Evolutionary conservation across 2,797 vertebrate species (phyloP), one percentile per base, ranked within the genome.

Genomic region (Molossus alvarezi): DNA sequence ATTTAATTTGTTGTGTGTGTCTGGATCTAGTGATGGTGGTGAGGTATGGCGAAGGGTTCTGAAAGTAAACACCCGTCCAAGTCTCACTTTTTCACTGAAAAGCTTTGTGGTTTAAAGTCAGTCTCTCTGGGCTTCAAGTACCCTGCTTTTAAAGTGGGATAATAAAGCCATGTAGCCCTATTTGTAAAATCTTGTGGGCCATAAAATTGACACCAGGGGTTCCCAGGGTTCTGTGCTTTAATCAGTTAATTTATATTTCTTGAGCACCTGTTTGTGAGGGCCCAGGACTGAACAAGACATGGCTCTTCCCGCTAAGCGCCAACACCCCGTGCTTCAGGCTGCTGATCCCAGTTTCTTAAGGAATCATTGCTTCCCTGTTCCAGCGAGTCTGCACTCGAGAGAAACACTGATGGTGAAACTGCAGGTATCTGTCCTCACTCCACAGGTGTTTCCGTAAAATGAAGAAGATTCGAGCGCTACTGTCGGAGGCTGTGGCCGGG

Each of bases 391-490:
- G 29, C 4, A 13, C 8, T 72, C 53, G 72, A 55, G 62, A 64
- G 65, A 84, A 75, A 72, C 37, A 20, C 0, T 18, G 12, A 55
- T 5, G 55, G 18, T n/a, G 33, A 80, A 27, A 71, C 65, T n/a
- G 45, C 13, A 84, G 13, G 23, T n/a, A 33, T 45, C 7, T 53
- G 20, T 88, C 79, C 62, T 80, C 17, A 41, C 48, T 93, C 76
- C 37, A 45, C 37, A 88, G 57, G 20, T 9, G 15, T 21, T 82
- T 96, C 55, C 76, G 33, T 76, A 65, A 93, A 91, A 62, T 45
- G 51, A 69, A 88, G 37, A 55, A 23, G 65, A 67, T 7, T 7
- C 29, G 29, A 88, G 18, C 87, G 65, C 25, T 48, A 23, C 5
- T 45, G 88, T 57, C 41, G 25, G 67, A 76, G 2, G 5, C 29